Base-by-base conservation (phyloP, 2,888 invertebrate species). In the Tetramorium bicarinatum region DNA sequence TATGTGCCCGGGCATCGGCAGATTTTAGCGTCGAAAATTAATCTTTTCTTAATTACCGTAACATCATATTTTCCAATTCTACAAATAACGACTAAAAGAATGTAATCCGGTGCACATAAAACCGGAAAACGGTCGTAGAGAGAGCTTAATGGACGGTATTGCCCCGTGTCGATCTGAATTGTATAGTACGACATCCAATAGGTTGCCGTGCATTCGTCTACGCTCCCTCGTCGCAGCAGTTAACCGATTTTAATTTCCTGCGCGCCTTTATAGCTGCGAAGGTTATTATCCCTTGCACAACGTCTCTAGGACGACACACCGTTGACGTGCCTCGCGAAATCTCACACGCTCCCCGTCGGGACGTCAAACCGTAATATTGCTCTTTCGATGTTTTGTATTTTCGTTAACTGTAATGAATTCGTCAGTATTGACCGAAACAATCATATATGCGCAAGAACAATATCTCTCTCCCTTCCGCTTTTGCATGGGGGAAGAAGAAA, bases 221-320 rank as follows among this genome's bases (percentile, higher is more conserved):
- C 71, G 71, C 74, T 71, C 85, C 69, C 77, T 88, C 87, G 80
- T 87, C 67, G 87, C 86, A 84, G 86, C 89, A 87, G 91, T 92
- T 91, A 92, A 93, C 92, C 92, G 93, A 93, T 92, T 93, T 92
- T 92, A 93, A 93, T 93, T 92, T 93, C 92, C 93, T 91, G 92
- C 72, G 75, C 82, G 88, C 87, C 87, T 88, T 91, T 89, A 85
- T 80, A 61, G 77, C 52, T 82, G 76, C 80, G 72, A 85, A 84
- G 49, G 84, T 90, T 86, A 85, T 86, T 87, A 87, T 89, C 79
- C 82, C 80, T 69, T 44, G 84, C 71, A 34, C 29, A 82, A 80
- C 54, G 41, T 47, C 47, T 47, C 47, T 56, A 29, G 59, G n/a
- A 25, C 54, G 62, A 80, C 76, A 21, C 71, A 34, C 81, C 64